These are phyloP conservation scores for Listronotus oregonensis DNA, from an alignment of 1,140 invertebrate species.

Conservation along the genomic window DNA sequence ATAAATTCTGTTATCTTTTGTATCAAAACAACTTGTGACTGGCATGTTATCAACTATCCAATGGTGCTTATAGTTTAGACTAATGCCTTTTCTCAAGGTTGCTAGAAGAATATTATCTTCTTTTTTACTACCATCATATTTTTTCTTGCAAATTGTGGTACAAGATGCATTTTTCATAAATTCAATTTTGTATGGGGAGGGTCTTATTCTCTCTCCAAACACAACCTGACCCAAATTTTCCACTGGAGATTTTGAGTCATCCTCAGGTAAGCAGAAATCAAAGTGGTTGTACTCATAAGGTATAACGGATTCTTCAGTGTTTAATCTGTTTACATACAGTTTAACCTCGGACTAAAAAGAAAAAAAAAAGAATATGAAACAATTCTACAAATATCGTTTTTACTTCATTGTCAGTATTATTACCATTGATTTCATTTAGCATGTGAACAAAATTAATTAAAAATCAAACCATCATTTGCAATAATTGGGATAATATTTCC, in stretches of 20 bases:
- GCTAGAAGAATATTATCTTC: slow-evolving; percentile 74
- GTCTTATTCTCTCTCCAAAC: slow-evolving; percentile 95
- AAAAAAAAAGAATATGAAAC: slow-evolving; percentile 37
- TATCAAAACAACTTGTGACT: slow-evolving; percentile 90
- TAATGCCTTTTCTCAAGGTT: slow-evolving; percentile 88
- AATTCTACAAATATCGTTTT: too few relatives aligned
- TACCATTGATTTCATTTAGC: too few relatives aligned
- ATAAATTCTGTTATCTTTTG: slow-evolving; percentile 77
- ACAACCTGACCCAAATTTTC: slow-evolving; percentile 99
- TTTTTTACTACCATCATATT: slow-evolving; percentile 71
- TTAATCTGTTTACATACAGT: slow-evolving; percentile 93
- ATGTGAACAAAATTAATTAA: too few relatives aligned
- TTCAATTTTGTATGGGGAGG: slow-evolving; percentile 84
- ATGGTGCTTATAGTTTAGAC: slow-evolving; percentile 98
- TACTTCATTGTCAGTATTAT: too few relatives aligned
- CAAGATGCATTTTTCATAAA: slow-evolving; percentile 79
- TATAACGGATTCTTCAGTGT: slow-evolving; percentile 94
- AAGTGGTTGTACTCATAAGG: slow-evolving; percentile 98
- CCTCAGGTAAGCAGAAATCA: slow-evolving; percentile 82
- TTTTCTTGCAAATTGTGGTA: slow-evolving; percentile 72
- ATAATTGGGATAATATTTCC: too few relatives aligned
- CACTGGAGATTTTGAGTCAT: slow-evolving; percentile 81
- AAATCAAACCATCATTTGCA: too few relatives aligned
- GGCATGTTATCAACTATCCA: slow-evolving; percentile 99
- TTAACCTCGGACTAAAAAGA: slow-evolving; percentile 78